These are phyloP conservation scores for Caenorhabditis sp. DNA, from an alignment of 2,888 invertebrate species.

Conservation along the genomic window DNA sequence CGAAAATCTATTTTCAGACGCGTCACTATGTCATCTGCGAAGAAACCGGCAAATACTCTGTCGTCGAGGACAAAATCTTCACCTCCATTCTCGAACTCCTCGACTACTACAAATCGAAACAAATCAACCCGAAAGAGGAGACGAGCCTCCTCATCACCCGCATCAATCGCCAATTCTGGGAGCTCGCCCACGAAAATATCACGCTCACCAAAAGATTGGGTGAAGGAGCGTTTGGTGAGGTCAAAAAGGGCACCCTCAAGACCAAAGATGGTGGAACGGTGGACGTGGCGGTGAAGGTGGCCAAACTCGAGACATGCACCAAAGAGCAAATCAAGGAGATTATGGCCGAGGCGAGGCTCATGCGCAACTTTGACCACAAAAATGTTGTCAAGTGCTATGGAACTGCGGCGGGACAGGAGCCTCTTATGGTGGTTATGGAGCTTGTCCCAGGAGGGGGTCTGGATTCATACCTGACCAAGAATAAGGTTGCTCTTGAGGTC, in stretches of 20 bases:
- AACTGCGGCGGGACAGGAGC: conserved; percentile 54
- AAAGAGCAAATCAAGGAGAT: conserved; percentile 61
- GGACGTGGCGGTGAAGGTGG: conserved; percentile 13
- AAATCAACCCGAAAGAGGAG: not conserved
- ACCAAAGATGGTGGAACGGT: not conserved
- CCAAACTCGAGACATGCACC: conserved; percentile 53
- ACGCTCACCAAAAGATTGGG: conserved; percentile 58
- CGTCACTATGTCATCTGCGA: conserved; percentile 31
- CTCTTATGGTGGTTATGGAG: conserved; percentile 58
- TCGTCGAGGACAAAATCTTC: not conserved
- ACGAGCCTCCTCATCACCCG: conserved; percentile 5
- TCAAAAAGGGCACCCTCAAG: conserved; percentile 19
- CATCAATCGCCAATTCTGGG: conserved; percentile 53
- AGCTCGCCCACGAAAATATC: conserved; percentile 55
- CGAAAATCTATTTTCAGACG: conserved; percentile 23
- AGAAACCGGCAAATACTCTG: conserved; percentile 27
- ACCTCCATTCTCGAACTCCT: not conserved
- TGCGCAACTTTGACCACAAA: conserved; percentile 54
- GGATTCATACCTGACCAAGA: conserved; percentile 53
- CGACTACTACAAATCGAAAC: not conserved
- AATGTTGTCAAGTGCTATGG: conserved; percentile 49
- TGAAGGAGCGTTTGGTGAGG: conserved; percentile 64
- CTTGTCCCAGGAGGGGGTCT: conserved; percentile 51
- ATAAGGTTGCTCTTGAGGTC: conserved; percentile 23
- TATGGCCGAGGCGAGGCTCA: conserved; percentile 56